Evolutionary conservation across 2,888 invertebrate genomes (phyloP).

Genomic region (Oeneis ivallda): DNA sequence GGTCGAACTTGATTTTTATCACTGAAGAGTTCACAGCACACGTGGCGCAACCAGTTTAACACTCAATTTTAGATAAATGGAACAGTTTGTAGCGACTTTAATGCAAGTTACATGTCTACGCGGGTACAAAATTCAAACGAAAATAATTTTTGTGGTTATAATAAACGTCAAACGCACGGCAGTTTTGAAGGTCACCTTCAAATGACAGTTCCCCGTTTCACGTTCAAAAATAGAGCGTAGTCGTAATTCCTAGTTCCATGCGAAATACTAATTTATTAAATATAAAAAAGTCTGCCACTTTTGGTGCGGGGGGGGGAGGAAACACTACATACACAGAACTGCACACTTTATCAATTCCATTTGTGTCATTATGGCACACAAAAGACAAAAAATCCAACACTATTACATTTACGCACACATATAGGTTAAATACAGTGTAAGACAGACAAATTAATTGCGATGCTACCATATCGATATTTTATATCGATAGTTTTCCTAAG

Average conservation of each 20-base stretch:
- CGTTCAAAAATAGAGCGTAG: conserved; percentile 2
- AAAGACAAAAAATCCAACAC: no score
- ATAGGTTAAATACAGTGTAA: no score
- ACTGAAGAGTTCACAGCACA: conserved; percentile 61
- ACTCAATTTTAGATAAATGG: conserved; percentile 48
- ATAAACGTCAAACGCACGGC: conserved; percentile 65
- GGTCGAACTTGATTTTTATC: conserved; percentile 49
- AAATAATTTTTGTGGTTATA: conserved; percentile 63
- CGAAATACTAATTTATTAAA: background rate
- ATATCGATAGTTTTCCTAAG: no score
- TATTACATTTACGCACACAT: no score
- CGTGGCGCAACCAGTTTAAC: conserved; percentile 50
- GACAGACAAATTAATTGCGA: no score
- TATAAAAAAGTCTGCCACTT: no score
- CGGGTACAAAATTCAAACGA: conserved; percentile 73
- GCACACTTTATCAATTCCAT: no score
- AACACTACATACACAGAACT: no score
- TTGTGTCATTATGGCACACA: no score
- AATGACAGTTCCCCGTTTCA: background rate
- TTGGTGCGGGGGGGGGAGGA: no score
- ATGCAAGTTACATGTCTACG: conserved; percentile 63
- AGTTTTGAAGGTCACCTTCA: conserved; percentile 73
- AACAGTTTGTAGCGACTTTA: conserved; percentile 56
- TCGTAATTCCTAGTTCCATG: no score
- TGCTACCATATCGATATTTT: no score